Evolutionary conservation across 2,797 vertebrate species (phyloP).

Genomic region (Hephaestus fuliginosus): DNA sequence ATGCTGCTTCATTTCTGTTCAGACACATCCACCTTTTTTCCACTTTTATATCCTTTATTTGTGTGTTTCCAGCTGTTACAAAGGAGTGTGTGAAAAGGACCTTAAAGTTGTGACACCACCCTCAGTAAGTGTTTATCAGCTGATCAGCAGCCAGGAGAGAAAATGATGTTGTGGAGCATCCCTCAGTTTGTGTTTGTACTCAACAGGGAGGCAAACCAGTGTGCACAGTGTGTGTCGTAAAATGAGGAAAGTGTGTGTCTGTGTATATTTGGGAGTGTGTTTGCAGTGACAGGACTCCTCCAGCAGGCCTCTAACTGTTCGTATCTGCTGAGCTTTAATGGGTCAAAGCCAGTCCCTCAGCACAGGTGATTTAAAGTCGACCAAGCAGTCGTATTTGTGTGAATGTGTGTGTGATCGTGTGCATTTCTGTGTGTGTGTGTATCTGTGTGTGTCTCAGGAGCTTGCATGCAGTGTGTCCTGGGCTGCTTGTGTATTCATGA

Average conservation of each 20-base stretch:
- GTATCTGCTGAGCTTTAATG: slow-evolving; percentile 8
- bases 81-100: neutral
- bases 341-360: slow-evolving; percentile 1
- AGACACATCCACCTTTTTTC: neutral
- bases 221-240: neutral
- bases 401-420: neutral
- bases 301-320: neutral
- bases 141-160: slow-evolving; percentile 9
- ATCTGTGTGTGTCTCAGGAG: neutral
- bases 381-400: neutral
- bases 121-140: neutral
- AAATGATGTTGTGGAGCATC: neutral
- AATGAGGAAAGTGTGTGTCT: neutral
- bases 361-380: slow-evolving; percentile 2
- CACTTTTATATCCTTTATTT: neutral
- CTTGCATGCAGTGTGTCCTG: neutral
- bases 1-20: neutral
- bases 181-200: neutral
- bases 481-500: slow-evolving; percentile 2
- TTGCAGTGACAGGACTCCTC: neutral
- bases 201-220: neutral
- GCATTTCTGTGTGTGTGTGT: neutral
- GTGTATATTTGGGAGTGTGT: neutral
- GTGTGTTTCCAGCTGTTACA: neutral
- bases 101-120: neutral